phyloP scores from a whole-genome alignment of 2,113 vertebrate species.

The Stomatorhinus ivindoensis region DNA sequence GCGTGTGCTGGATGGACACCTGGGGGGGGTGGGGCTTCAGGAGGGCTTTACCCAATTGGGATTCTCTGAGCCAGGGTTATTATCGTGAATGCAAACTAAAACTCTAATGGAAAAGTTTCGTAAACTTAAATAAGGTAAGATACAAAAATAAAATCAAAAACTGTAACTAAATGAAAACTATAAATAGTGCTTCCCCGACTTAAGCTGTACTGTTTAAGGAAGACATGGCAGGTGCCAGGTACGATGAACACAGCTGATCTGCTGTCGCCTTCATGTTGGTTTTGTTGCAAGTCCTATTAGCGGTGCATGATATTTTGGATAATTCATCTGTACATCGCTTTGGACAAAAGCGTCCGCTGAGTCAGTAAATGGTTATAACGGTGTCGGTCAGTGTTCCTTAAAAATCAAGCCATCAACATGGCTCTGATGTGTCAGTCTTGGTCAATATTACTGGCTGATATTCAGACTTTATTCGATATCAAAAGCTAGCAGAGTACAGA shows the following conservation, averaged over 20 bases:
- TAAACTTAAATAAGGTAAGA: neutral
- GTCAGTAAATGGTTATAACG: neutral
- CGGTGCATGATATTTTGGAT: no score
- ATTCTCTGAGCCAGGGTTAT: neutral
- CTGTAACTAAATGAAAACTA: neutral
- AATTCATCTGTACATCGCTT: no score
- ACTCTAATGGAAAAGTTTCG: neutral
- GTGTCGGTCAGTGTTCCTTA: no score
- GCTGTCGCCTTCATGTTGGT: no score
- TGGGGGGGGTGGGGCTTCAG: neutral
- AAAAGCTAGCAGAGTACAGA: neutral
- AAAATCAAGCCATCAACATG: neutral
- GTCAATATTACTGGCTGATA: neutral
- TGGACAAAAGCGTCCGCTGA: neutral
- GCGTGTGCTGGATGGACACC: neutral
- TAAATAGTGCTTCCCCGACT: neutral
- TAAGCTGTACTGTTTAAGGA: no score
- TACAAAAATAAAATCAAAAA: neutral
- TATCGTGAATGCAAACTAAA: neutral
- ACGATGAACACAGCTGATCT: no score
- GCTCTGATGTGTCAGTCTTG: neutral
- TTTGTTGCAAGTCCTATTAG: no score
- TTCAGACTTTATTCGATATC: no score
- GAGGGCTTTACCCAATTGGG: neutral
- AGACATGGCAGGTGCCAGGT: no score